These are phyloP conservation scores for Chaetodon trifascialis DNA, from an alignment of 2,113 vertebrate species.

Conservation along the genomic window DNA sequence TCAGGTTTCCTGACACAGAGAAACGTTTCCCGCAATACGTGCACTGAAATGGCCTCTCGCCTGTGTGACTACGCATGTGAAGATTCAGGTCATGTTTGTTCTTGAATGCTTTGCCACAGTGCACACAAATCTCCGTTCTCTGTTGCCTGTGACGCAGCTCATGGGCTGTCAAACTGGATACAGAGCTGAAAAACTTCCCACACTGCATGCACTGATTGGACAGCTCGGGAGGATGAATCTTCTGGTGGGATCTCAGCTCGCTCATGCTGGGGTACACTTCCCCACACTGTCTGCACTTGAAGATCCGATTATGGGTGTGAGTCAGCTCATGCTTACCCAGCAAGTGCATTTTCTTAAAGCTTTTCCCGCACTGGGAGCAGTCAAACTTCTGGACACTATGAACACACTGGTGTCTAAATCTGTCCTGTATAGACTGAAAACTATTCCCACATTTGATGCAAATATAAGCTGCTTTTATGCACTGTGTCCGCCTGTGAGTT, in stretches of 20 bases:
- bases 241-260: constrained; percentile 62
- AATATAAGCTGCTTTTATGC: constrained; percentile 61
- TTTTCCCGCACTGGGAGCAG: constrained; percentile 67
- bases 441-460: constrained; percentile 64
- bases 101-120: constrained; percentile 61
- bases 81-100: constrained; percentile 46
- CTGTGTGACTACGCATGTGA: constrained; percentile 71
- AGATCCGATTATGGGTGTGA: constrained; percentile 44
- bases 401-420: constrained; percentile 52
- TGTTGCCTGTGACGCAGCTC: constrained; percentile 52
- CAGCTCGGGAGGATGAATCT: constrained; percentile 36
- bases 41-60: constrained; percentile 69
- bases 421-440: constrained; percentile 59
- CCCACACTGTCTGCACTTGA: constrained; percentile 61
- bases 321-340: constrained; percentile 57
- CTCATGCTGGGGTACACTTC: constrained; percentile 41
- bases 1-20: constrained; percentile 55
- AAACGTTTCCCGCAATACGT: constrained; percentile 65
- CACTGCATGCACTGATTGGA: constrained; percentile 61
- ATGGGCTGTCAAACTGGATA: constrained; percentile 26
- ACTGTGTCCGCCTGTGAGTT: constrained; percentile 60
- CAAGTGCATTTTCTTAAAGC: constrained; percentile 52
- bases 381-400: constrained; percentile 48
- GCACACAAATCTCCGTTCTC: constrained; percentile 44
- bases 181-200: constrained; percentile 60